Conservation (phyloP, 2,113 vertebrate species). For the sheep (Ovis aries) region ARS-UI_Ramb_v3.0 NC_056069.1:43256001-43256500, state of each 20-base stretch:
- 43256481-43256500: background rate
- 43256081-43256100: background rate
- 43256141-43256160: background rate
- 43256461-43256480: background rate
- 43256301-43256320: background rate
- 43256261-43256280: background rate
- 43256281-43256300: background rate
- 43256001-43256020: background rate
- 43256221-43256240: background rate
- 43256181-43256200: fast-evolving
- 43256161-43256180: background rate
- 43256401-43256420: background rate
- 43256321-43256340: background rate
- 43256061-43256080: background rate
- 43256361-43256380: background rate
- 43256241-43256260: background rate
- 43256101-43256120: background rate
- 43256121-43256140: background rate
- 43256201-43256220: background rate
- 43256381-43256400: background rate
- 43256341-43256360: background rate
- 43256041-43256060: background rate
- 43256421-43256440: background rate
- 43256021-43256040: background rate
- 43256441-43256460: background rate